Evolutionary conservation across 2,113 vertebrate genomes (phyloP), one percentile per base, ranked within the genome.

Genomic region (Aviceda subcristata): DNA sequence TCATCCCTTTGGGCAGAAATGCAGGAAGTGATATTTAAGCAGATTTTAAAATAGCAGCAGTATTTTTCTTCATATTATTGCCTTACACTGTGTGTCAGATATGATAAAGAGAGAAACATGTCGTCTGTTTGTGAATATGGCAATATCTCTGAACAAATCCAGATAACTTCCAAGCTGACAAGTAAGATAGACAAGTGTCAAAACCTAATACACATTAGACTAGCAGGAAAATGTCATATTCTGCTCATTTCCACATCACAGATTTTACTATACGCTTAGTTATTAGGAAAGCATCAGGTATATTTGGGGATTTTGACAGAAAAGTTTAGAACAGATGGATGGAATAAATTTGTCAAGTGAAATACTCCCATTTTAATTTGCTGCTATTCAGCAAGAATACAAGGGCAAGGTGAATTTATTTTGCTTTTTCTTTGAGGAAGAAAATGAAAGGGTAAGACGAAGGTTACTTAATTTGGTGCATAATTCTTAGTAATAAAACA

Each of bases 151-250:
- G 84, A 95, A 77, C 26, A 86, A 92, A 95, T 82, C 41, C 93
- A 69, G 87, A 86, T 92, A 82, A 81, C 41, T 97, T 94, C 71
- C 5, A 62, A 83, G 78, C 91, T 95, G 91, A 85, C 91, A 88
- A 69, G 67, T 63, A 34, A 92, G 96, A 97, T 3, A 90, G 97
- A 90, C 96, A 92, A 96, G 89, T 95, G 94, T 96, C 94, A 92
- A 95, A 97, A 46, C 66, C 48, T 66, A 63, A 92, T 57, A 72
- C 38, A 38, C 74, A 19, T 94, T 62, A 74, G 66, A 85, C 77
- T 86, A 88, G 80, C 84, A 82, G 84, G 89, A 50, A 90, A 85
- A 92, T 91, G 92, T 91, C 91, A 94, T 76, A 73, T 50, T 45
- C 73, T 73, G 80, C 87, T 97, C 66, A 79, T 93, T 95, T 96